Conservation (phyloP, 2,888 invertebrate genomes). For the Gisinianus flammeolus region DNA sequence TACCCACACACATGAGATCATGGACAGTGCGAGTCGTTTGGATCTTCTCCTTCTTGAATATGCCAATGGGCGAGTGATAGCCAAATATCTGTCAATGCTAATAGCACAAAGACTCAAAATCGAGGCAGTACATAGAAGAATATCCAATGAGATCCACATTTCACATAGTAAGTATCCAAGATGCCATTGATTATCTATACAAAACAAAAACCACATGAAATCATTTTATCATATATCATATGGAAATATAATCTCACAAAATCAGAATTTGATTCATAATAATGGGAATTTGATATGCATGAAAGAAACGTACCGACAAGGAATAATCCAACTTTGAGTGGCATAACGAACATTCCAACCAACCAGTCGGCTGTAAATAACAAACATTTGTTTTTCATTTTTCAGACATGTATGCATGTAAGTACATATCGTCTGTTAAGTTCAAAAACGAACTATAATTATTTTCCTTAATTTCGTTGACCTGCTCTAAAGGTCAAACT, state of each 20-base stretch:
- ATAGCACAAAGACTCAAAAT: slow-evolving; percentile 78
- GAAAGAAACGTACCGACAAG: slow-evolving; percentile 76
- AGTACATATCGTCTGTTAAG: not conserved
- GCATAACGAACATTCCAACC: slow-evolving; percentile 93
- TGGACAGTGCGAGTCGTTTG: slow-evolving; percentile 79
- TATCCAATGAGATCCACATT: slow-evolving; percentile 91
- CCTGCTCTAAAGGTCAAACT: no score
- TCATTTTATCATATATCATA: no score
- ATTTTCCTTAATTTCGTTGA: no score
- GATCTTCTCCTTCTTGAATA: slow-evolving; percentile 88
- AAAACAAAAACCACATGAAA: no score
- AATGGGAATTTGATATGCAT: no score
- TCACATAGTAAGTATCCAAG: slow-evolving; percentile 87
- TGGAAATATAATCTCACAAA: no score
- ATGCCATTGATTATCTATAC: slow-evolving; percentile 70
- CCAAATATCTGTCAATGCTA: slow-evolving; percentile 88
- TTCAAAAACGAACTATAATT: not conserved
- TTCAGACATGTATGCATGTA: not conserved
- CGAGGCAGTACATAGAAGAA: slow-evolving; percentile 88
- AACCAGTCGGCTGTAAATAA: slow-evolving; percentile 74
- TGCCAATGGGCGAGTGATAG: slow-evolving; percentile 89
- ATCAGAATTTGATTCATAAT: no score
- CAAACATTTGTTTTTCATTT: not conserved
- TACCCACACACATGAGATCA: slow-evolving; percentile 90
- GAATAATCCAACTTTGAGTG: slow-evolving; percentile 89